Evolutionary conservation across 2,888 invertebrate species (phyloP).

Genomic region (Zygothrica quintamaculata): DNA sequence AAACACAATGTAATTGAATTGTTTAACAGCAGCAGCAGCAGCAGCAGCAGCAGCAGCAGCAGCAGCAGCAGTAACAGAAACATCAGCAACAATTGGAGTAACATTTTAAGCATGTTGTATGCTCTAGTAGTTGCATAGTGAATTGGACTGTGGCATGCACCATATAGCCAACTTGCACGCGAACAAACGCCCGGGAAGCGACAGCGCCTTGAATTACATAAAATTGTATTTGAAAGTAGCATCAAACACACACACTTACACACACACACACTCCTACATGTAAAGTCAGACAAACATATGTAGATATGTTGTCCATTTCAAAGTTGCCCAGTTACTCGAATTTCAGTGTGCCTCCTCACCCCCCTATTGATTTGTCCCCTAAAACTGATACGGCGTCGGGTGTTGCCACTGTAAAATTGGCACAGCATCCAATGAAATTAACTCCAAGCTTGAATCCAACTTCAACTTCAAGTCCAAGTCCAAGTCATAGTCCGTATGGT

Average conservation of each 20-base stretch:
- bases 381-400: conserved; percentile 22
- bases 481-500: conserved; percentile 10
- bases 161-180: conserved; percentile 69
- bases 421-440: conserved; percentile 50
- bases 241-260: conserved; percentile 4
- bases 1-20: conserved; percentile 74
- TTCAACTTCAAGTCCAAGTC: conserved; percentile 9
- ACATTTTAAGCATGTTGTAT: conserved; percentile 67
- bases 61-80: neutral
- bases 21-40: conserved; percentile 45
- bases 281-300: neutral
- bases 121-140: conserved; percentile 69
- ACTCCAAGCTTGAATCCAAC: conserved; percentile 8
- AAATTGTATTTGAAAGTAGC: conserved; percentile 73
- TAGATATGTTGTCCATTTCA: conserved; percentile 9
- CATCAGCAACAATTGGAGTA: conserved; percentile 20
- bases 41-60: conserved; percentile 23
- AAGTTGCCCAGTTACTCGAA: conserved; percentile 24
- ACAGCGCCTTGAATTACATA: conserved; percentile 74
- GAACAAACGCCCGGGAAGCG: conserved; percentile 35
- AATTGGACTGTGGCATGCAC: conserved; percentile 77
- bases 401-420: conserved; percentile 43
- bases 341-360: too few relatives aligned
- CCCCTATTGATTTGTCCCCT: conserved; percentile 18
- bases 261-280: neutral